These are phyloP conservation scores for Clitarchus hookeri DNA, from an alignment of 2,888 invertebrate species.

Conservation along the genomic window DNA sequence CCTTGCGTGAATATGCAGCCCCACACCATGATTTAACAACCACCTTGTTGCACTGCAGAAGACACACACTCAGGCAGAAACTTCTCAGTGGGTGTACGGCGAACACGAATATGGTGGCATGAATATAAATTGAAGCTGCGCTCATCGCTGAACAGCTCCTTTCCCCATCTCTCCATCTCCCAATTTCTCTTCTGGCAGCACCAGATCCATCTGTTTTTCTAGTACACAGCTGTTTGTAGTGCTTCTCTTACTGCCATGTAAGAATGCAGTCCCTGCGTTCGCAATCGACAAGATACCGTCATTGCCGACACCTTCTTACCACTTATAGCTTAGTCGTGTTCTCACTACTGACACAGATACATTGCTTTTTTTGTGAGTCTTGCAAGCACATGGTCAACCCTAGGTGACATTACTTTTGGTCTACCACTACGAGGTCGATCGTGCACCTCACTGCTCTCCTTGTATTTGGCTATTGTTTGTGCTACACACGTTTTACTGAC, in stretches of 20 bases:
- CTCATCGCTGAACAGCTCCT: conserved; percentile 15
- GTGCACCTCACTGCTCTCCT: neutral
- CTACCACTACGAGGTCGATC: neutral
- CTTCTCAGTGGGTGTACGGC: neutral
- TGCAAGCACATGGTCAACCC: neutral
- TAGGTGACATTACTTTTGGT: neutral
- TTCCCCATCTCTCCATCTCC: conserved; percentile 18
- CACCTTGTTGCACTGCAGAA: neutral
- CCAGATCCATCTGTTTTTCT: neutral
- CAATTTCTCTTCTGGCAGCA: neutral
- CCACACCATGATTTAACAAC: neutral
- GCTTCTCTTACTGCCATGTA: conserved; percentile 3
- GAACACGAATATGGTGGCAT: neutral
- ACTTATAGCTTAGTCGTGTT: neutral
- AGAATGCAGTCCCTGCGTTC: neutral
- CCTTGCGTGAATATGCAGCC: neutral
- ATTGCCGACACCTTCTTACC: neutral
- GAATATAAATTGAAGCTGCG: neutral
- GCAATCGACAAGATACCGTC: neutral
- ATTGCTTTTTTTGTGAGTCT: neutral
- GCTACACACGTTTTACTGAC: too few species aligned
- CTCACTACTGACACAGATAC: neutral
- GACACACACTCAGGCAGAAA: neutral
- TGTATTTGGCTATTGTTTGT: neutral
- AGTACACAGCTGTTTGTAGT: too few species aligned